These are phyloP conservation scores for Glaucomys volans DNA, from an alignment of 2,113 vertebrate genomes.

Conservation along the genomic window DNA sequence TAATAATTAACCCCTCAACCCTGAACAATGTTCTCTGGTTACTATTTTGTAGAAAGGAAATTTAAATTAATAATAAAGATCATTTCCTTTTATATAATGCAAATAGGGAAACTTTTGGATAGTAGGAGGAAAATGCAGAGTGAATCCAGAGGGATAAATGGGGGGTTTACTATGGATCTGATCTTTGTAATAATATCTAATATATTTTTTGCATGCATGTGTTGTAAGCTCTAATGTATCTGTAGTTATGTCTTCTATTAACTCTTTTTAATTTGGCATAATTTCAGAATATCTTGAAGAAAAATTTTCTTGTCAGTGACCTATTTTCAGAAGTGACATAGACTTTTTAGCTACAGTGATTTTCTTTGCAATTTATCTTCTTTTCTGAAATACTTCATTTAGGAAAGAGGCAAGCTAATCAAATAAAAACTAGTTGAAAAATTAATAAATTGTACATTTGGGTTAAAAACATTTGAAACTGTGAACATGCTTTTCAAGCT, in stretches of 20 bases:
- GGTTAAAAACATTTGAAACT: neutral
- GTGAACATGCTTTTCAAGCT: neutral
- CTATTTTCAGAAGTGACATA: neutral
- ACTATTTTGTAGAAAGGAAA: neutral
- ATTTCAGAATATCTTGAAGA: neutral
- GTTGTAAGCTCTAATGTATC: neutral
- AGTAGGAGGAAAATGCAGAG: neutral
- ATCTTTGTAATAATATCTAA: neutral
- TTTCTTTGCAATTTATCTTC: neutral
- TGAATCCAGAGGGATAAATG: neutral
- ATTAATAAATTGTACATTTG: neutral
- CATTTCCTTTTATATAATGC: neutral
- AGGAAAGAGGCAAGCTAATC: neutral
- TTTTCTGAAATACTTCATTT: constrained; percentile 8
- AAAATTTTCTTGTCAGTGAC: neutral
- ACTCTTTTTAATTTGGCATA: neutral
- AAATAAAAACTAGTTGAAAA: neutral
- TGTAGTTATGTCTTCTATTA: neutral
- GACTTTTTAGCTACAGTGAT: neutral
- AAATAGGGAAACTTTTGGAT: neutral
- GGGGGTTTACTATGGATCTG: neutral
- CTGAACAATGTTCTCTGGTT: neutral
- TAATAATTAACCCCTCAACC: neutral
- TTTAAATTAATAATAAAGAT: neutral
- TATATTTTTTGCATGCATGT: neutral